Percentiles rank a stretch among this genome's conserved stretches.
Conservation (phyloP, 2,113 vertebrate genomes). For the Pterocles burchelli region DNA sequence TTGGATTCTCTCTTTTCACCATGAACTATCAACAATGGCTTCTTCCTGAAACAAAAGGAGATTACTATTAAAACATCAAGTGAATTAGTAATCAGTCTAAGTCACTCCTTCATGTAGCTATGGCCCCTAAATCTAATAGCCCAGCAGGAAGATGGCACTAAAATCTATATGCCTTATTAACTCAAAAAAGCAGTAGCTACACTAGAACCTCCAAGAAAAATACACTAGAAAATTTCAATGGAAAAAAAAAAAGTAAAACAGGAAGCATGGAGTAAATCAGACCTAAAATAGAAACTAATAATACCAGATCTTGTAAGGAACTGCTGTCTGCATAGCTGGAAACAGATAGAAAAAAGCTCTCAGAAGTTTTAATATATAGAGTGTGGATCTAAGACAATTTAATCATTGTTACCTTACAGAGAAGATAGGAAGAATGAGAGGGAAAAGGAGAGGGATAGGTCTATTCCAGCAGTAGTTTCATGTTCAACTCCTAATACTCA, state of each 20-base stretch:
- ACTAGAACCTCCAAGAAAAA: background rate
- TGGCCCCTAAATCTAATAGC: background rate
- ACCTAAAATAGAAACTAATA: background rate
- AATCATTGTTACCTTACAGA: background rate
- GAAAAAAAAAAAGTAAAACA: background rate
- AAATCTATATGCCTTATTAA: background rate
- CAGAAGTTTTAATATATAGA: background rate
- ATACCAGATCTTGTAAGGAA: background rate
- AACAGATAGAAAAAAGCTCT: background rate
- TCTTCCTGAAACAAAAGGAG: constrained; percentile 76
- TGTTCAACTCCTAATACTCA: background rate
- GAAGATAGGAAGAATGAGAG: background rate
- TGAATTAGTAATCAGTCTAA: background rate
- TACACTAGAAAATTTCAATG: background rate
- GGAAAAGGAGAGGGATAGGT: background rate
- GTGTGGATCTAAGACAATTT: background rate
- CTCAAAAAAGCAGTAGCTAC: background rate
- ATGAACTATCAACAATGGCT: constrained; percentile 90
- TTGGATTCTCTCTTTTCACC: constrained; percentile 95
- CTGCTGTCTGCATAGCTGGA: background rate
- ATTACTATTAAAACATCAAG: background rate
- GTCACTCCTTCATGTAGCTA: background rate
- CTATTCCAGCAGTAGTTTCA: background rate
- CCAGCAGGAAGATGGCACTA: background rate
- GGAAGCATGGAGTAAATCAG: background rate